A percentile compares a stretch with the other conserved stretches of the same genome.
phyloP scores from a whole-genome alignment of 2,113 vertebrate species.

The Lontra canadensis region DNA sequence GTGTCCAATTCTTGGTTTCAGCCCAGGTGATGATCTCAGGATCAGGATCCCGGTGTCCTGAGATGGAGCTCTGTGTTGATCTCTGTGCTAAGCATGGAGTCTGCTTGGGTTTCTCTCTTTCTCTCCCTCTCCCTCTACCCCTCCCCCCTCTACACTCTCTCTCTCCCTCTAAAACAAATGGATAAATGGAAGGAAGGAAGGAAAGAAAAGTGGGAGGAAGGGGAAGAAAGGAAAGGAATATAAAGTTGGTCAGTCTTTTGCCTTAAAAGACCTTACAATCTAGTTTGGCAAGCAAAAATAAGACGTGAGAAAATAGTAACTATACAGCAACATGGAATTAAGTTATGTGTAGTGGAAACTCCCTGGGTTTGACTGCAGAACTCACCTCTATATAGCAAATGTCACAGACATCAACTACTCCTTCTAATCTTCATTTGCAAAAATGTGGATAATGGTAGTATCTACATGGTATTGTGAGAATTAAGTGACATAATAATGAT shows the following conservation, averaged over 20 bases:
- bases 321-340: background rate
- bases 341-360: background rate
- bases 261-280: background rate
- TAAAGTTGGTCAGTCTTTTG: background rate
- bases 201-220: background rate
- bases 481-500: background rate
- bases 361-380: background rate
- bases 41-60: background rate
- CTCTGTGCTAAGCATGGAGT: background rate
- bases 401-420: background rate
- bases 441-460: background rate
- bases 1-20: background rate
- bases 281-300: background rate
- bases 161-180: background rate
- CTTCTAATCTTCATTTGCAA: background rate
- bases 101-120: background rate
- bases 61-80: background rate
- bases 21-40: background rate
- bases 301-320: background rate
- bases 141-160: background rate
- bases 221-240: background rate
- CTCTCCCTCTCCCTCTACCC: background rate
- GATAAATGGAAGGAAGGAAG: background rate
- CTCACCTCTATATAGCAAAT: background rate
- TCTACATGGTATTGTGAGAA: background rate